Evolutionary conservation across 1,140 invertebrate genomes (phyloP).

Genomic region (Steinernema khuongi): DNA sequence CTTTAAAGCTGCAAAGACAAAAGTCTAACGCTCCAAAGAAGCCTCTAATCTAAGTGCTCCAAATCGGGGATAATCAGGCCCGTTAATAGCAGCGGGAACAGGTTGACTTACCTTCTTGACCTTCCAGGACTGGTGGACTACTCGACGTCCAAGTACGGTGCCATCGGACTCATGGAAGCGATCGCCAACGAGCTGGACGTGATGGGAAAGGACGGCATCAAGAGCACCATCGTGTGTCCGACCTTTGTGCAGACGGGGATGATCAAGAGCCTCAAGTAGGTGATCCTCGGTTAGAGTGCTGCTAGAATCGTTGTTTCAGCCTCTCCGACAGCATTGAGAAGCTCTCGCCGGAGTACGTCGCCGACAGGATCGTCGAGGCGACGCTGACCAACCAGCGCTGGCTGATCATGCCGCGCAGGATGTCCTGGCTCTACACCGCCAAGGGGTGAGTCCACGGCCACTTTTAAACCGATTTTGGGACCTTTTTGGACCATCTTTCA

Average conservation of each 20-base stretch:
- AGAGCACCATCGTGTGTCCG: slow-evolving; percentile 10
- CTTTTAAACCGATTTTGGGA: too few relatives aligned
- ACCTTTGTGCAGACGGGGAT: not conserved
- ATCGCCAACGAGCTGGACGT: not conserved
- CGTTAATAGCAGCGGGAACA: too few relatives aligned
- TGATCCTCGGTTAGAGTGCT: not conserved
- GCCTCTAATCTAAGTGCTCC: too few relatives aligned
- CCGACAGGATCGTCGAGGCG: not conserved
- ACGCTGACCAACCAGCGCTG: not conserved
- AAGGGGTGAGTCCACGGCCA: not conserved
- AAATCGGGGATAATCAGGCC: too few relatives aligned
- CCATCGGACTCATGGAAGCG: slow-evolving; percentile 5
- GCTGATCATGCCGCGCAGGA: not conserved
- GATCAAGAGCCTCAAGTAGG: not conserved
- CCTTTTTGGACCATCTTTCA: not conserved
- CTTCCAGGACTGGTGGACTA: not conserved
- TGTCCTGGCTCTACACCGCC: not conserved
- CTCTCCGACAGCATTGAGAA: not conserved
- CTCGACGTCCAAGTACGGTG: not conserved
- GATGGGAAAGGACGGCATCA: slow-evolving; percentile 5
- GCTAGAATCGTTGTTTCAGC: not conserved
- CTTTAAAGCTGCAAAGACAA: too few relatives aligned
- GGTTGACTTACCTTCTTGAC: too few relatives aligned
- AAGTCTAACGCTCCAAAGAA: too few relatives aligned
- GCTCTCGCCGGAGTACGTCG: not conserved